phyloP scores from a whole-genome alignment of 35 echinoderm and acorn worm genomes.

The Amphiura filiformis region DNA sequence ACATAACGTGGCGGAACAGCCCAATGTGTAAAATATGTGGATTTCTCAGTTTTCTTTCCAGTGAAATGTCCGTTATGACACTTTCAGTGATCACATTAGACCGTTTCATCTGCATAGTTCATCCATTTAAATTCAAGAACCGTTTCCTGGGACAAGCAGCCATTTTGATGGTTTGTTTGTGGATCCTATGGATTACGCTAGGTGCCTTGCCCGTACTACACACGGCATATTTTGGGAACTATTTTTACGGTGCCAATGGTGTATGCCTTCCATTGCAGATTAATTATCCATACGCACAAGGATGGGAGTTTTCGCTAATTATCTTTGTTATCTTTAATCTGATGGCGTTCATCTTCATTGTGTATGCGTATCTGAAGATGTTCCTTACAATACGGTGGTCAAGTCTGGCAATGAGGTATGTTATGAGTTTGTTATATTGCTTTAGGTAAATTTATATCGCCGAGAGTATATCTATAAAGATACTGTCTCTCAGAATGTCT shows the following conservation, averaged over 20 bases:
- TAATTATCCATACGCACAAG: slow-evolving; percentile 74
- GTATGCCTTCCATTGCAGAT: slow-evolving; percentile 95
- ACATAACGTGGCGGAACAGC: slow-evolving; percentile 73
- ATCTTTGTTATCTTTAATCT: slow-evolving; percentile 86
- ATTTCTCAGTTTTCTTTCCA: slow-evolving; percentile 87
- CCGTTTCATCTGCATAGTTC: slow-evolving; percentile 83
- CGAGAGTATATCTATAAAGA: not conserved
- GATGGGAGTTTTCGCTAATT: slow-evolving; percentile 88
- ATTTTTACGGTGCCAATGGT: slow-evolving; percentile 92
- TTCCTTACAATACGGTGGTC: slow-evolving; percentile 74
- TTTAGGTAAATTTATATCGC: no score
- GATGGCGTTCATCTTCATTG: slow-evolving; percentile 81
- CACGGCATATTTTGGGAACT: slow-evolving; percentile 75
- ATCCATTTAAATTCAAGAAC: slow-evolving; percentile 85
- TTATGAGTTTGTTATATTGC: no score
- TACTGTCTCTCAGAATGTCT: not conserved
- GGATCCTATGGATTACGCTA: slow-evolving; percentile 59
- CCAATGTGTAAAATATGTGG: slow-evolving; percentile 77
- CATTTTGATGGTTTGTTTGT: slow-evolving; percentile 70
- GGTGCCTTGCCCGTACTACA: slow-evolving; percentile 70
- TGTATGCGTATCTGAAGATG: slow-evolving; percentile 90
- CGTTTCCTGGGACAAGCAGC: slow-evolving; percentile 62
- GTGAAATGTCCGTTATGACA: slow-evolving; percentile 85
- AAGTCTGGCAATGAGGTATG: slow-evolving; percentile 70
- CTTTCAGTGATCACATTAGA: slow-evolving; percentile 84